Percentiles rank a stretch among this genome's conserved stretches.
Conservation (phyloP, 2,888 invertebrate species). For the Terebella lapidaria region DNA sequence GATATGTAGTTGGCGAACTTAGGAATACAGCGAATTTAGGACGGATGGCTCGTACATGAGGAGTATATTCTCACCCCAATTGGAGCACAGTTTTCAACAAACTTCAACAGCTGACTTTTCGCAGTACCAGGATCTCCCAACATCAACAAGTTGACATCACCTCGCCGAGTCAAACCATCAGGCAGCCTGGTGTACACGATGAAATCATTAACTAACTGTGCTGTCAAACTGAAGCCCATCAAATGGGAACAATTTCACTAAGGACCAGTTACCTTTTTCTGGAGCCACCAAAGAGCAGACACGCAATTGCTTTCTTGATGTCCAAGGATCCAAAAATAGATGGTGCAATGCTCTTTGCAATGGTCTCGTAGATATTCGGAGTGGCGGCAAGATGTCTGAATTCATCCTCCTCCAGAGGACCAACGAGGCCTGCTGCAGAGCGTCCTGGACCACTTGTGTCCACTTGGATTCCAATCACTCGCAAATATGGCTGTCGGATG, state of each 20-base stretch:
- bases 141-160: slow-evolving; percentile 91
- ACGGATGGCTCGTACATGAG: too few species aligned
- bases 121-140: slow-evolving; percentile 99
- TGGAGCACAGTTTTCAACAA: slow-evolving; percentile 90
- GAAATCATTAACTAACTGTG: neutral
- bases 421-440: slow-evolving; percentile 41
- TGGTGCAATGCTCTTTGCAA: slow-evolving; percentile 88
- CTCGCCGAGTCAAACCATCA: slow-evolving; percentile 89
- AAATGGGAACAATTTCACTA: neutral
- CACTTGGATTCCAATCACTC: slow-evolving; percentile 86
- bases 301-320: slow-evolving; percentile 94
- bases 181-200: slow-evolving; percentile 65
- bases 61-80: slow-evolving; percentile 69
- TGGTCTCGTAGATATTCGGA: slow-evolving; percentile 80
- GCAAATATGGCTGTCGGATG: slow-evolving; percentile 87
- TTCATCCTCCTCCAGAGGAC: slow-evolving; percentile 70
- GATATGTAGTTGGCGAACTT: too few species aligned
- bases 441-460: slow-evolving; percentile 61
- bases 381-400: slow-evolving; percentile 79
- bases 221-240: neutral
- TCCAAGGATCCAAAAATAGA: slow-evolving; percentile 91
- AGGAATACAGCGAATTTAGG: too few species aligned
- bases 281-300: slow-evolving; percentile 86
- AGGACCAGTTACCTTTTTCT: slow-evolving; percentile 54
- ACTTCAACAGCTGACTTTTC: slow-evolving; percentile 96